These are phyloP conservation scores for Liposcelis brunnea DNA, from an alignment of 2,888 invertebrate genomes.

Conservation along the genomic window DNA sequence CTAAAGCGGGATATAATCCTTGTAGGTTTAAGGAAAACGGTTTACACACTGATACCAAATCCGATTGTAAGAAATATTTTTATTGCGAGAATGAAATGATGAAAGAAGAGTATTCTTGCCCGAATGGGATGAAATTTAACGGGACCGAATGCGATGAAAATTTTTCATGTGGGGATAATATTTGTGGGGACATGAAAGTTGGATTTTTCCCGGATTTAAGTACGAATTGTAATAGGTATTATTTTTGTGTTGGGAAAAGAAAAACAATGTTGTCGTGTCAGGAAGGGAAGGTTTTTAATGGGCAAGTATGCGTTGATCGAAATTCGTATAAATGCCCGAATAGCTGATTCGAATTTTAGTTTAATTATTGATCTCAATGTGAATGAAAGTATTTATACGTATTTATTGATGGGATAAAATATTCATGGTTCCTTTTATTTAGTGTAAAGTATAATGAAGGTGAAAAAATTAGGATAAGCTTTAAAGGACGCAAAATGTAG, in stretches of 20 bases:
- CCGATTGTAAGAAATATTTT: slow-evolving; percentile 20
- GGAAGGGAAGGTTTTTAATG: slow-evolving; percentile 34
- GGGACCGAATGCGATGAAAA: too few species aligned
- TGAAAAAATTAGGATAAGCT: too few species aligned
- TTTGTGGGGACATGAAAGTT: slow-evolving; percentile 22
- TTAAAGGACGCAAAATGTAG: too few species aligned
- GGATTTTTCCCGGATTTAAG: slow-evolving; percentile 37
- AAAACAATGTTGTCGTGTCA: slow-evolving; percentile 34
- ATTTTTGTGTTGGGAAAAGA: slow-evolving; percentile 36
- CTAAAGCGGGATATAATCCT: slow-evolving; percentile 22
- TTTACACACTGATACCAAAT: slow-evolving; percentile 19
- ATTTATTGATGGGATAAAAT: too few species aligned
- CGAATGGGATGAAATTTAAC: slow-evolving; percentile 20
- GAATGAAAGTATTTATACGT: too few species aligned
- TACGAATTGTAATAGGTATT: slow-evolving; percentile 35
- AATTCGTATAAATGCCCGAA: slow-evolving; percentile 32
- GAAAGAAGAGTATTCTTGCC: slow-evolving; percentile 18
- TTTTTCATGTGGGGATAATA: too few species aligned
- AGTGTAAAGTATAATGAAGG: too few species aligned
- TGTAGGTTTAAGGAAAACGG: slow-evolving; percentile 20
- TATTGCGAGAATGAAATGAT: slow-evolving; percentile 18
- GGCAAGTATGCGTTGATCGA: slow-evolving; percentile 34
- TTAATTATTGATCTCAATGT: too few species aligned
- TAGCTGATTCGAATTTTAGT: slow-evolving; percentile 19
- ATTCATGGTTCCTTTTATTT: too few species aligned